Base-by-base conservation (phyloP, 2,113 vertebrate species). In the Gorilla gorilla region DNA sequence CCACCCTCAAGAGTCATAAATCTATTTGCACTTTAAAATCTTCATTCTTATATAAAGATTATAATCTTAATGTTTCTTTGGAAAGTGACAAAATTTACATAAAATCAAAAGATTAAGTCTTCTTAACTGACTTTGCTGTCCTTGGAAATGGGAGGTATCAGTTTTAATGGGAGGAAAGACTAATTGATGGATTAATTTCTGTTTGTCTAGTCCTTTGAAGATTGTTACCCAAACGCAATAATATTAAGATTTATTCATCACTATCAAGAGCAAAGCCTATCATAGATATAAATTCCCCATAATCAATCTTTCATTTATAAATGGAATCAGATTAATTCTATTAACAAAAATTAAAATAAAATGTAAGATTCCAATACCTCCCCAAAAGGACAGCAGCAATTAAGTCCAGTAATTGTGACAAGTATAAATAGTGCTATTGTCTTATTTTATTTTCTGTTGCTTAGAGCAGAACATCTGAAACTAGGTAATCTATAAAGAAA, bases 261-360 rank as follows among this genome's bases (percentile, higher is more conserved):
- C 38, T 82, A 35, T 27, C 45, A 80, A 93, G n/a, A 90, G 18
- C 8, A 55, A 92, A 93, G 6, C 6, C 61, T 61, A 30, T 72
- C 18, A 90, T 52, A 91, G 90, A 38, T 75, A 70, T 38, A 80
- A 93, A 80, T 45, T 88, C 27, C 35, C 11, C 32, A 45, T 43
- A 75, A 80, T 73, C 48, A 73, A 48, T 61, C 52, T 73, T 95
- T 92, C 16, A 93, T 38, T 94, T 82, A 79, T 23, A 94, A 80
- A 43, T 92, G 16, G 17, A 23, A 82, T 79, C 55, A 93, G 23
- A 81, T 43, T 90, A 93, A 96, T 43, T 93, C n/a, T 84, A 38
- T 80, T 96, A 93, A 94, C 52, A 97, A 90, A 76, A 61, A 45
- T 68, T 89, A 55, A 82, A 91, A 93, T 76, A 73, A 88, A 88